Percentiles rank a stretch among this genome's conserved stretches.
Evolutionary conservation across 2,113 vertebrate genomes (phyloP).

Genomic region (Oxygymnocypris stewartii): DNA sequence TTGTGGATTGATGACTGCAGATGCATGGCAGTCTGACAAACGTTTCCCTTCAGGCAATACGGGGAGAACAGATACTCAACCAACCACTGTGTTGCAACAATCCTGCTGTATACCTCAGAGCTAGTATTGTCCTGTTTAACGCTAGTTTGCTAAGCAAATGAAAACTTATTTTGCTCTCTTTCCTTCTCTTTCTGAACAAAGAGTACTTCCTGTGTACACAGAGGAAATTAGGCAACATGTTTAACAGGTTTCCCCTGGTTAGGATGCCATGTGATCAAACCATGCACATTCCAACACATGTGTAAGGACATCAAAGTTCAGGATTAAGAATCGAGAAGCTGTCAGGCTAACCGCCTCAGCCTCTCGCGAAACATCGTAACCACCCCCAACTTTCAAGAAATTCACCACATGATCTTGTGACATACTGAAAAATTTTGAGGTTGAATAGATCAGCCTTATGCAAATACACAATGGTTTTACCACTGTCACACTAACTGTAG

Average conservation of each 20-base stretch:
- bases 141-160: not conserved
- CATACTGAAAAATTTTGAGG: not conserved
- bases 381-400: not conserved
- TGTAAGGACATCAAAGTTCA: conserved; percentile 38
- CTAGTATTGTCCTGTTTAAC: not conserved
- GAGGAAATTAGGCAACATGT: conserved; percentile 53
- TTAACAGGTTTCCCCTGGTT: conserved; percentile 54
- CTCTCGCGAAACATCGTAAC: not conserved
- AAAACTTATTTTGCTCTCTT: conserved; percentile 38
- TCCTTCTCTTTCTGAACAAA: conserved; percentile 50
- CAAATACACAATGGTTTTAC: not conserved
- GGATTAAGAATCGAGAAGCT: conserved; percentile 32
- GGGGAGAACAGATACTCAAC: not conserved
- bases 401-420: not conserved
- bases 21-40: conserved; percentile 25
- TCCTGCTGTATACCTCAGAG: conserved; percentile 2
- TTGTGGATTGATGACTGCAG: conserved; percentile 24
- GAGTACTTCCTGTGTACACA: conserved; percentile 55
- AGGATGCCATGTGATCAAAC: conserved; percentile 22
- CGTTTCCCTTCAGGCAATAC: conserved; percentile 18
- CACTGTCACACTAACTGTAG: not conserved
- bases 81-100: conserved; percentile 7
- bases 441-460: not conserved
- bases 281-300: conserved; percentile 32
- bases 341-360: not conserved